Evolutionary conservation across 2,888 invertebrate species (phyloP).

Genomic region (Agriopis leucophaearia): DNA sequence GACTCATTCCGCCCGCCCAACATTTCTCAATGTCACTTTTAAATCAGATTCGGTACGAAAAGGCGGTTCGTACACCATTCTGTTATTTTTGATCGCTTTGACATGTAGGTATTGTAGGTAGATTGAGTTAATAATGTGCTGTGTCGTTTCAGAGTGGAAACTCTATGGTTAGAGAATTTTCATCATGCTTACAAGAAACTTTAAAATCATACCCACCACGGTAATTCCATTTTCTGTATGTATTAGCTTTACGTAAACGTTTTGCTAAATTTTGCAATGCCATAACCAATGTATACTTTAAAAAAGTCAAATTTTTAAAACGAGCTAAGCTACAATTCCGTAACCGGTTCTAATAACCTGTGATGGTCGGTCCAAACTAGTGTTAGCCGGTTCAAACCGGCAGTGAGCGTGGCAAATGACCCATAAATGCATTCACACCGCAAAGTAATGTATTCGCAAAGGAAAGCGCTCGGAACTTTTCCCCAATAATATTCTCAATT

Average conservation of each 20-base stretch:
- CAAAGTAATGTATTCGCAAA: constrained; percentile 24
- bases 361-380: constrained; percentile 8
- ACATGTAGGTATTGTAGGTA: constrained; percentile 2
- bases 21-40: constrained; percentile 51
- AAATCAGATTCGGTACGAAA: constrained; percentile 41
- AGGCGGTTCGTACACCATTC: constrained; percentile 13
- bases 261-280: background rate
- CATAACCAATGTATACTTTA: no score
- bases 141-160: background rate
- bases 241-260: no score
- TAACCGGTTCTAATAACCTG: constrained; percentile 12
- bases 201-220: no score
- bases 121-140: constrained; percentile 11
- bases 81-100: constrained; percentile 23
- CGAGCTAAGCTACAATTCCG: background rate
- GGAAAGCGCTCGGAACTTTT: constrained; percentile 13
- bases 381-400: constrained; percentile 10
- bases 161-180: background rate
- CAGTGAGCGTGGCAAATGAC: constrained; percentile 19
- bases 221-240: no score
- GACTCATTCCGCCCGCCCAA: constrained; percentile 34
- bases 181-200: no score
- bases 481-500: constrained; percentile 8
- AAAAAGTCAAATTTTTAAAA: background rate
- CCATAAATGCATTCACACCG: constrained; percentile 32